Conservation (phyloP, 2,797 vertebrate genomes). For the Enteromius mattozi region DNA sequence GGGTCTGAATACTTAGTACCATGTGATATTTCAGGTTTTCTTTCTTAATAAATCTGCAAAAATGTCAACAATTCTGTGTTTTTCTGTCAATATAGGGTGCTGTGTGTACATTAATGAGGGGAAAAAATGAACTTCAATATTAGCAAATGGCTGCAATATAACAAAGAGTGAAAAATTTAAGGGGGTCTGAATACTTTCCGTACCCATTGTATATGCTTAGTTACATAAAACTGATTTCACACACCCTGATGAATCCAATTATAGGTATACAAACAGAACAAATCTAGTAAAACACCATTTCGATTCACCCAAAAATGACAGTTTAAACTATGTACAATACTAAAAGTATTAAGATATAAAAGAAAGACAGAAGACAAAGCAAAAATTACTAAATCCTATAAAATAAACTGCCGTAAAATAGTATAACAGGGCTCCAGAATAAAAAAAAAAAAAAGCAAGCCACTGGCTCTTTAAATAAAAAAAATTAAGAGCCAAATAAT, state of each 20-base stretch:
- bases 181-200: too few species aligned
- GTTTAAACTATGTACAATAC: constrained; percentile 23
- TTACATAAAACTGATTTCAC: constrained; percentile 66
- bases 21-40: too few species aligned
- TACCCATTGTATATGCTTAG: constrained; percentile 37
- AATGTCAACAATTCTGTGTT: too few species aligned
- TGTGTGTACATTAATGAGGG: too few species aligned
- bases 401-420: constrained; percentile 1
- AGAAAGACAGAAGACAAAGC: background rate
- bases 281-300: constrained; percentile 51
- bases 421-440: constrained; percentile 6
- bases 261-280: constrained; percentile 48
- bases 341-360: constrained; percentile 21
- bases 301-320: constrained; percentile 77
- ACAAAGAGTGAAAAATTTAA: too few species aligned
- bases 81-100: too few species aligned
- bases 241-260: constrained; percentile 66
- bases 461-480: background rate
- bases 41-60: too few species aligned
- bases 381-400: background rate
- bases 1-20: too few species aligned
- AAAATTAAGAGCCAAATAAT: background rate
- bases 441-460: background rate
- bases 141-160: too few species aligned
- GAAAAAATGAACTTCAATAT: too few species aligned